These are phyloP conservation scores for Drosophila watanabei DNA, from an alignment of 1,140 invertebrate species.

Conservation along the genomic window DNA sequence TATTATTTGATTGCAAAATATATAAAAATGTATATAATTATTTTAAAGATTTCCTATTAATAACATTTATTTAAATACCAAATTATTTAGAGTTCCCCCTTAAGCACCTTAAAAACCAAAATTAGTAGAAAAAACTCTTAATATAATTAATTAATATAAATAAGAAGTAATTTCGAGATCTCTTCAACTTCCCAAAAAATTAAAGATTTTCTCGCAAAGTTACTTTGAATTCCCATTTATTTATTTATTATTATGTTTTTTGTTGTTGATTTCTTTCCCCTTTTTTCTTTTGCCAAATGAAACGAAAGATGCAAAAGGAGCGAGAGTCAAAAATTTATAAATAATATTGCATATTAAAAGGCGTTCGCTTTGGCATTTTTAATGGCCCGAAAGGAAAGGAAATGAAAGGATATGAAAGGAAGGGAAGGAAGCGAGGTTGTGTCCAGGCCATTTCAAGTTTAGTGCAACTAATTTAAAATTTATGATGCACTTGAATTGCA, in stretches of 20 bases:
- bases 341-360: constrained; percentile 53
- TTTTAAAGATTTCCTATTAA: background rate
- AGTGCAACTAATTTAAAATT: constrained; percentile 71
- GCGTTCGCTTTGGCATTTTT: constrained; percentile 36
- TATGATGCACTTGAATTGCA: constrained; percentile 74
- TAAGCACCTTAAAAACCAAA: too few species aligned
- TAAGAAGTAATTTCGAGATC: too few species aligned
- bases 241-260: background rate
- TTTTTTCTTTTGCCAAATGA: constrained; percentile 23
- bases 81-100: background rate
- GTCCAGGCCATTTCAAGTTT: constrained; percentile 52
- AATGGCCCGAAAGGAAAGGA: constrained; percentile 9
- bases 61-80: background rate
- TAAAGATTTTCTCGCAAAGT: background rate
- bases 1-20: too few species aligned
- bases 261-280: background rate
- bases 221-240: background rate
- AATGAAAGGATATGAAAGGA: background rate
- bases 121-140: too few species aligned
- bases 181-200: background rate
- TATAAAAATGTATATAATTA: too few species aligned
- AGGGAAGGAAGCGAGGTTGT: constrained; percentile 3
- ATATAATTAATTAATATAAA: too few species aligned
- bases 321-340: constrained; percentile 28
- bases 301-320: background rate